Evolutionary conservation across 2,797 vertebrate genomes (phyloP), one percentile per base, ranked within the genome.

Genomic region (Esox masquinongy): DNA sequence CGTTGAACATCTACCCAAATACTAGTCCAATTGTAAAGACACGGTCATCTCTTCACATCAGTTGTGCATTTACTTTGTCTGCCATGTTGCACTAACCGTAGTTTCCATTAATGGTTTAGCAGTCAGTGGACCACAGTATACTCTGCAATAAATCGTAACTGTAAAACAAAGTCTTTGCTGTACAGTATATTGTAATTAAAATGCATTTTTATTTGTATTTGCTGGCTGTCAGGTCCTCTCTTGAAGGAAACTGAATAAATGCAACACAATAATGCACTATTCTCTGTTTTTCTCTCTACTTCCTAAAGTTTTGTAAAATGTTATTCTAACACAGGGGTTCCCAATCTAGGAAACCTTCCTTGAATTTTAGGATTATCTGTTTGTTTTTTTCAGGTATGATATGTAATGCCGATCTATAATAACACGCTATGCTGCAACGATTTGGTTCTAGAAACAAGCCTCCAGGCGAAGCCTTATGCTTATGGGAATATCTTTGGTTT

Each of bases 91-190:
- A 61, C 56, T 36, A 68, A 50, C 1, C 19, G 2, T 22, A 17
- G 61, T 17, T 50, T 50, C 36, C 31, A 29, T 47, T 14, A 29
- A 22, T 49, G 31, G 29, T n/a, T 3, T 19, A 22, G 11, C 8
- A 9, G 15, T 69, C 68, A 69, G 29, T 79, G 43, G 56, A 73
- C 4, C 31, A 68, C 4, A 68, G 36, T 26, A 50, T 72, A 66
- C 31, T 75, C 77, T 80, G 80, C 15, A 67, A 50, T 49, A 70
- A 78, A 64, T 84, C 79, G 70, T 80, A 68, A 64, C 29, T 77
- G 77, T 82, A 47, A 73, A 68, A 82, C 16, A 73, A 72, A 70
- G 22, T 74, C 26, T 70, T 34, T 51, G 22, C 26, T 31, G 26
- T 19, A 16, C 64, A 59, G 31, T 17, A 22, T 4, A 29, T 19